Percentiles rank a stretch among this genome's conserved stretches.
These are phyloP conservation scores for Urocynchramus pylzowi DNA, from an alignment of 2,113 vertebrate genomes.

Conservation along the genomic window DNA sequence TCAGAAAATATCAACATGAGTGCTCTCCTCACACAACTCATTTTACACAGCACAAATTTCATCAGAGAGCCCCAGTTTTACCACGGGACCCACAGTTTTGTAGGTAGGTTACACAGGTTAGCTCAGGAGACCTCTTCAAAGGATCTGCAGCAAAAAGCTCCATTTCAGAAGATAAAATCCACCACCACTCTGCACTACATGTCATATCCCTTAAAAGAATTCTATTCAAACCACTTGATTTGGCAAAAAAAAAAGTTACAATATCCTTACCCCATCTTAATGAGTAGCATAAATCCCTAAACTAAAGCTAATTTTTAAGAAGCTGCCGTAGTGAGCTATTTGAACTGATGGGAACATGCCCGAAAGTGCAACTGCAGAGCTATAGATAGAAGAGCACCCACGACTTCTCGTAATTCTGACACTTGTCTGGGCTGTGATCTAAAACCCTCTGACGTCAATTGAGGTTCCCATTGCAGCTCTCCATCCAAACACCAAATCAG, in stretches of 20 bases:
- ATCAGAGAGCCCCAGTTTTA: neutral
- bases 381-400: constrained; percentile 36
- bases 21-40: neutral
- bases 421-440: constrained; percentile 38
- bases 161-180: neutral
- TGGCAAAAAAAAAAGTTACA: neutral
- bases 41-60: neutral
- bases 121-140: neutral
- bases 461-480: neutral
- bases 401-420: neutral
- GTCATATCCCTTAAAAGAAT: neutral
- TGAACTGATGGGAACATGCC: neutral
- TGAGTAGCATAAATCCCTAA: neutral
- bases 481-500: neutral
- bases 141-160: neutral
- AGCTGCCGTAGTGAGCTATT: neutral
- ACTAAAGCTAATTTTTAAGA: neutral
- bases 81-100: neutral
- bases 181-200: neutral
- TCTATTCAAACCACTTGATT: neutral
- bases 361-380: neutral
- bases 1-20: neutral
- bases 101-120: neutral
- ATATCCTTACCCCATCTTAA: neutral
- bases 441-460: constrained; percentile 34